A percentile compares a stretch with the other conserved stretches of the same genome.
phyloP scores from a whole-genome alignment of 2,797 vertebrate genomes.

The Dallia pectoralis region DNA sequence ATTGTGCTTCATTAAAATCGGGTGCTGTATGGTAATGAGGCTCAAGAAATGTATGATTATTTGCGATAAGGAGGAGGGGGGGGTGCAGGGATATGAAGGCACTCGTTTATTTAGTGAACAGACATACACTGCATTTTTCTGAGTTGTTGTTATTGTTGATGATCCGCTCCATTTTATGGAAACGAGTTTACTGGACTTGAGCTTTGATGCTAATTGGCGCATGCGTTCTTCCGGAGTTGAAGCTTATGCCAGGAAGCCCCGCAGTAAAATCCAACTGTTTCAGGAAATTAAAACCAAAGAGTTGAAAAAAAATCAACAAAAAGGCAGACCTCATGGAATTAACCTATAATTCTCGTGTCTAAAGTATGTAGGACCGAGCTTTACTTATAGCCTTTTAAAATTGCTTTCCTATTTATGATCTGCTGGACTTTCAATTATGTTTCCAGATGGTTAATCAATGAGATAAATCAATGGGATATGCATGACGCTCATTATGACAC shows the following conservation, averaged over 20 bases:
- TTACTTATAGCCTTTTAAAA: constrained; percentile 80
- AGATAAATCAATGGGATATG: constrained; percentile 45
- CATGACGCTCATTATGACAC: constrained; percentile 56
- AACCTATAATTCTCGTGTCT: constrained; percentile 80
- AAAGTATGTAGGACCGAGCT: constrained; percentile 77
- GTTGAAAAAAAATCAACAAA: constrained; percentile 77
- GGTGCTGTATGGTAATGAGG: constrained; percentile 70
- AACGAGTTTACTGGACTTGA: constrained; percentile 87
- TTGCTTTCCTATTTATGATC: constrained; percentile 69
- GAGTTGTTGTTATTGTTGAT: constrained; percentile 92
- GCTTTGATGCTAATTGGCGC: constrained; percentile 99
- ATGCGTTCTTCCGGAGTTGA: constrained; percentile 94
- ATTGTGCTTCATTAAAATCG: constrained; percentile 67
- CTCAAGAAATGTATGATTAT: constrained; percentile 67
- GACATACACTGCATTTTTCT: constrained; percentile 75
- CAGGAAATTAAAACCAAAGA: constrained; percentile 99
- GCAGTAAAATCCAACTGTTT: constrained; percentile 96
- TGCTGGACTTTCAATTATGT: constrained; percentile 67
- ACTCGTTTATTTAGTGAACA: constrained; percentile 68
- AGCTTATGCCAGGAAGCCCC: constrained; percentile 96
- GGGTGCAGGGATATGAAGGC: constrained; percentile 26
- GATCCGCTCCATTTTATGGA: constrained; percentile 95
- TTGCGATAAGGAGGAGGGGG: constrained; percentile 54
- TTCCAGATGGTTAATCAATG: constrained; percentile 61
- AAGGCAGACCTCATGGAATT: constrained; percentile 78